A percentile compares a stretch with the other conserved stretches of the same genome.
Evolutionary conservation across 2,113 vertebrate genomes (phyloP).

Genomic region (Oceanodroma tethys): DNA sequence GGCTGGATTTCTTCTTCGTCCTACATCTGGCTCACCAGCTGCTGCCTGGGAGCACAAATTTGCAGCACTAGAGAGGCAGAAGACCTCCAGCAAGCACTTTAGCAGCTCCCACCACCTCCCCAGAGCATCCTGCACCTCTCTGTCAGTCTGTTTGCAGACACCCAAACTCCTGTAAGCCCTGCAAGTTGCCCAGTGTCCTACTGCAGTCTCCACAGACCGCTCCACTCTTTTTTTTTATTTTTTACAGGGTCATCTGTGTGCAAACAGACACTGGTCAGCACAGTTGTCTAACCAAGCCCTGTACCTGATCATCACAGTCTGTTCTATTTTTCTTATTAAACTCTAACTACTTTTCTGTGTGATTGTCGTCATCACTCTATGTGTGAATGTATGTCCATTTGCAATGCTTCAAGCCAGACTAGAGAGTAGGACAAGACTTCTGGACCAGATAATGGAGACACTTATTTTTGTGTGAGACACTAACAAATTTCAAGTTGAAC

Average conservation of each 20-base stretch:
- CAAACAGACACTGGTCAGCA: background rate
- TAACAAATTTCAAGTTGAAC: background rate
- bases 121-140: background rate
- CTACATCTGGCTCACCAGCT: background rate
- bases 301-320: background rate
- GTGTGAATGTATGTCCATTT: background rate
- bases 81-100: background rate
- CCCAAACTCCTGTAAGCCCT: background rate
- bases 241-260: rapidly evolving
- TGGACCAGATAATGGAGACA: background rate
- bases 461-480: background rate
- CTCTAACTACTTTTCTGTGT: background rate
- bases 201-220: background rate
- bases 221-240: background rate
- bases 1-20: background rate
- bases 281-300: background rate
- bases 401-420: background rate
- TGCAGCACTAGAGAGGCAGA: background rate
- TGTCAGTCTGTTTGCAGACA: background rate
- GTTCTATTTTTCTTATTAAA: background rate
- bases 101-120: background rate
- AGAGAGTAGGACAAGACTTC: background rate
- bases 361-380: background rate
- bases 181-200: background rate
- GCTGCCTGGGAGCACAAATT: background rate